Evolutionary conservation across 1,140 invertebrate genomes (phyloP), one percentile per base, ranked within the genome.

Genomic region (Dinothrombium tinctorium): DNA sequence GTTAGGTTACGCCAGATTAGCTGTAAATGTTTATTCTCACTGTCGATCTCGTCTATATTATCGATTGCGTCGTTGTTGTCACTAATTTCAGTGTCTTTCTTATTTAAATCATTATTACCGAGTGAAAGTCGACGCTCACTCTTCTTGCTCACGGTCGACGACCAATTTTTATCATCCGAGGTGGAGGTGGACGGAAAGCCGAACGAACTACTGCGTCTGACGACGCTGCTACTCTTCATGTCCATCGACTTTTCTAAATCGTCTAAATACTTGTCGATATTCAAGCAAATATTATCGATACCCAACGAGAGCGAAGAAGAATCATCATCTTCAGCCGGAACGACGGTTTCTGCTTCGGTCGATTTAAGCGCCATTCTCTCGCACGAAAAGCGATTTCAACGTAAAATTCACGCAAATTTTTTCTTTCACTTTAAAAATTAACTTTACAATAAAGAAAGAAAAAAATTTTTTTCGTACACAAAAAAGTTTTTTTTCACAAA

Each of bases 1-100:
- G 28, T 40, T 8, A 40, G 8, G 32, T 40, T 40, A 22, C 39
- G 39, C 39, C 39, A 40, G n/a, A 31, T 14, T 3, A 40, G 37
- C 3, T 19, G 22, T 7, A 17, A 11, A 38, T 26, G 15, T 25
- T 19, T 23, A 7, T 26, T 26, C 8, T 9, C 19, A 3, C 23
- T 26, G 17, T 38, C 11, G 14, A 14, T 12, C 8, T n/a, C 9
- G 26, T 25, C n/a, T 38, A 25, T 24, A 26, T 15, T 26, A 3
- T 22, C 23, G 8, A 26, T 19, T 14, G 37, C 17, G 11, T 26
- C 12, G 17, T 19, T 22, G 23, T 19, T 17, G 19, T 36, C 33
- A n/a, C 19, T 22, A 21, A 22, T 22, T 25, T 25, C 37, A 15
- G 37, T 14, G 11, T n/a, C 9, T 26, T 15, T 25, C 11, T 25